phyloP scores from a whole-genome alignment of 2,113 vertebrate genomes.

The Haemorhous mexicanus region DNA sequence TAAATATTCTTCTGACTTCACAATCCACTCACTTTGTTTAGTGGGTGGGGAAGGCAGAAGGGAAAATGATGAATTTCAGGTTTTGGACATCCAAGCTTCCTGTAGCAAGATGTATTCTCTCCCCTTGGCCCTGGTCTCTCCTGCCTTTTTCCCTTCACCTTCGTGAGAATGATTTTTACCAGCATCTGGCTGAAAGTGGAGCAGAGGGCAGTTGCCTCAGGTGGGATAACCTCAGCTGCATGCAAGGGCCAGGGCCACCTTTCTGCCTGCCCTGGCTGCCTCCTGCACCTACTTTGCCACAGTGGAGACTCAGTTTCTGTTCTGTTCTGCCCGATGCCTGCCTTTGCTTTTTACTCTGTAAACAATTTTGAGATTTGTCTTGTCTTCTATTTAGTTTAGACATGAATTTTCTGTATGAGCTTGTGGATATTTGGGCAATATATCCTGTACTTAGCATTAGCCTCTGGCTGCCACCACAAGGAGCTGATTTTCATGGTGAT shows the following conservation, averaged over 20 bases:
- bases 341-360: background rate
- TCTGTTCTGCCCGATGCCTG: rapidly evolving
- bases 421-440: background rate
- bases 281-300: rapidly evolving
- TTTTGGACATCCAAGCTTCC: background rate
- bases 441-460: background rate
- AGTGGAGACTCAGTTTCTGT: background rate
- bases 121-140: background rate
- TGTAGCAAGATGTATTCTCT: background rate
- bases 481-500: background rate
- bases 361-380: background rate
- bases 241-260: background rate
- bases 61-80: background rate
- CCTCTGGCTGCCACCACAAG: background rate
- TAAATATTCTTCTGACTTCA: background rate
- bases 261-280: background rate
- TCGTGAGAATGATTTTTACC: background rate
- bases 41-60: background rate
- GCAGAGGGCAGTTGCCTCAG: background rate
- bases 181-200: background rate
- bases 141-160: background rate
- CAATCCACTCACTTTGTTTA: rapidly evolving
- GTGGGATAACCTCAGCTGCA: rapidly evolving
- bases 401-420: background rate
- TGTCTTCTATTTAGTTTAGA: background rate